phyloP scores from a whole-genome alignment of 1,140 invertebrate species.

The Pygmarrhopalites habei region DNA sequence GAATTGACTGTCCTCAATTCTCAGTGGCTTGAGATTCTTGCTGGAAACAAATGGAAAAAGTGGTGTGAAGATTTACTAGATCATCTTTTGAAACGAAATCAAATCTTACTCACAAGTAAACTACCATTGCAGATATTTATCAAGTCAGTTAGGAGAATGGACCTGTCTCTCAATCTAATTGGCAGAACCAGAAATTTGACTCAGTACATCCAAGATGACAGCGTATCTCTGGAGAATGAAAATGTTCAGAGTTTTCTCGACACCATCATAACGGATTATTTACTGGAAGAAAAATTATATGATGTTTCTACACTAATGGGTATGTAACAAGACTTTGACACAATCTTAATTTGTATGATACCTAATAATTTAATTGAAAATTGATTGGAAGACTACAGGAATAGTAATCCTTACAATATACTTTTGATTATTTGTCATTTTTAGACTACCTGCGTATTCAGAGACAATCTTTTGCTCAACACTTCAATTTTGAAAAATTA shows the following conservation, averaged over 20 bases:
- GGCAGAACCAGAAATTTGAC: background rate
- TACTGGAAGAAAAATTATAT: background rate
- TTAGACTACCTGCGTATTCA: slow-evolving; percentile 7
- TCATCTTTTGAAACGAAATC: background rate
- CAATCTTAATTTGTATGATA: too few species aligned
- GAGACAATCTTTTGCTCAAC: background rate
- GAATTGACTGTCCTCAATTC: slow-evolving; percentile 1
- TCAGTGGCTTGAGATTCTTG: background rate
- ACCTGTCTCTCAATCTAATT: background rate
- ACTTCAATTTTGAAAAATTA: slow-evolving; percentile 2
- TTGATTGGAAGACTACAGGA: too few species aligned
- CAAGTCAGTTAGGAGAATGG: background rate
- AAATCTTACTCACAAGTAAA: background rate
- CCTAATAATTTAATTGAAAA: too few species aligned
- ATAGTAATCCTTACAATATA: too few species aligned
- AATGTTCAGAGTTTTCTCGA: background rate
- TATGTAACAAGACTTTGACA: too few species aligned
- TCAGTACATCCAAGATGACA: background rate
- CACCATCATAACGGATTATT: background rate
- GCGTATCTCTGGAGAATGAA: background rate
- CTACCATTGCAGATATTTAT: slow-evolving; percentile 1
- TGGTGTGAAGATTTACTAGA: slow-evolving; percentile 4
- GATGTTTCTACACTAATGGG: background rate
- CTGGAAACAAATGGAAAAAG: background rate
- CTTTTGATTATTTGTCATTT: too few species aligned